Conservation (phyloP, 2,888 invertebrate species). For the Neoscelio sp. region DNA sequence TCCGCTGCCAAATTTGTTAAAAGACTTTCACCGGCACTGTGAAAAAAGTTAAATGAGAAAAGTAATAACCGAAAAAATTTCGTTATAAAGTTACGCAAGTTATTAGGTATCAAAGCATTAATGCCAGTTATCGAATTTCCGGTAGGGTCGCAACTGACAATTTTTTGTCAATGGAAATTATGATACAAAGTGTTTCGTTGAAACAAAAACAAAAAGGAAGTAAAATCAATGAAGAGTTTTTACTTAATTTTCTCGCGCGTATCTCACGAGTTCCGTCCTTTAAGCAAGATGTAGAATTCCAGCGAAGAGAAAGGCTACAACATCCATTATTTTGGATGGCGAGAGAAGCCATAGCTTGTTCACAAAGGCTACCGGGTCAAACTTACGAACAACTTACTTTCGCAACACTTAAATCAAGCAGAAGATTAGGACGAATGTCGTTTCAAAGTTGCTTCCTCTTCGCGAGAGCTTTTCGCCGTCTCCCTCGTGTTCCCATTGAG, state of each 20-base stretch:
- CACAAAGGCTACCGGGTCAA: conserved; percentile 51
- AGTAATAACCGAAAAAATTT: conserved; percentile 37
- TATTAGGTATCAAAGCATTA: conserved; percentile 31
- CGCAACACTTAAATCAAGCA: conserved; percentile 70
- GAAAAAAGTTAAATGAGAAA: conserved; percentile 43
- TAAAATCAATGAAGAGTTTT: conserved; percentile 1
- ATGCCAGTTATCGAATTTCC: no score
- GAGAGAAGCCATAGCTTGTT: conserved; percentile 19
- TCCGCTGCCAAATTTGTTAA: conserved; percentile 34
- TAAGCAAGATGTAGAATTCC: conserved; percentile 30
- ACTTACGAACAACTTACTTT: conserved; percentile 69
- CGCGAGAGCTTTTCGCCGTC: conserved; percentile 39
- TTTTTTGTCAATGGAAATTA: no score
- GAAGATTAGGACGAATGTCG: conserved; percentile 73
- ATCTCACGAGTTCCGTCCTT: conserved; percentile 13
- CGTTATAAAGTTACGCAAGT: conserved; percentile 15
- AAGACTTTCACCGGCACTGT: conserved; percentile 23
- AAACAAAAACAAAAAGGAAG: not conserved
- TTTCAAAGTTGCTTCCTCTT: conserved; percentile 66
- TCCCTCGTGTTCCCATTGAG: conserved; percentile 1
- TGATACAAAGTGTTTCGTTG: no score
- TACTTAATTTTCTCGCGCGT: conserved; percentile 11
- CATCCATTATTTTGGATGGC: conserved; percentile 44
- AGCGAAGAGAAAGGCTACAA: conserved; percentile 14
- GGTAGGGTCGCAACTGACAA: no score